Evolutionary conservation across 30 jellyfish, hydroid and myxozoan species (phyloP).

Genomic region (Pelagia noctiluca): DNA sequence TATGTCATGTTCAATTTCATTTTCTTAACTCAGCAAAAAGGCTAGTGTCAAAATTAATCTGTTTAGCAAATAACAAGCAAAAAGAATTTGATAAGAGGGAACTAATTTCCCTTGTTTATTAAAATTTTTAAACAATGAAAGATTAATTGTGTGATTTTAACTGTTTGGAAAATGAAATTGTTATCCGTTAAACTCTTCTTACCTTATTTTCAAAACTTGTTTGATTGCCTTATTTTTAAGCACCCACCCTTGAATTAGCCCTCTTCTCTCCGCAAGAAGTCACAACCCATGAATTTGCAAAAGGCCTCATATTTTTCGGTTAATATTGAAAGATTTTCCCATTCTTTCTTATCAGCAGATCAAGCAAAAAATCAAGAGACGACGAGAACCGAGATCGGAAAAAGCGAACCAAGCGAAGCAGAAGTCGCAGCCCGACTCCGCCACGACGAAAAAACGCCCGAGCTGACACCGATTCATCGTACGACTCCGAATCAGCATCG

Average conservation of each 20-base stretch:
- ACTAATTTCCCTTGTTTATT: too few species aligned
- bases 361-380: conserved; percentile 41
- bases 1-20: too few species aligned
- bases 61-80: too few species aligned
- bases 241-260: background rate
- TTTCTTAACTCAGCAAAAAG: too few species aligned
- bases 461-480: conserved; percentile 50
- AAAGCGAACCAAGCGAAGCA: conserved; percentile 15
- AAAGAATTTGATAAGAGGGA: too few species aligned
- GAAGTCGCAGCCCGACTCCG: conserved; percentile 67
- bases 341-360: background rate
- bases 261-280: background rate
- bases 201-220: background rate
- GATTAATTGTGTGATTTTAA: too few species aligned
- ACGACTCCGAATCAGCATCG: conserved; percentile 75
- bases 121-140: too few species aligned
- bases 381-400: conserved; percentile 20
- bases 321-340: background rate
- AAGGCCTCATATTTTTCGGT: background rate
- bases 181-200: background rate
- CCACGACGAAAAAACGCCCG: conserved; percentile 59
- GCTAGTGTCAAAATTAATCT: too few species aligned
- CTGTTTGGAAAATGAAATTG: too few species aligned
- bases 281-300: background rate
- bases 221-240: background rate